These are phyloP conservation scores for Nezara viridula DNA, from an alignment of 2,888 invertebrate species.

Conservation along the genomic window DNA sequence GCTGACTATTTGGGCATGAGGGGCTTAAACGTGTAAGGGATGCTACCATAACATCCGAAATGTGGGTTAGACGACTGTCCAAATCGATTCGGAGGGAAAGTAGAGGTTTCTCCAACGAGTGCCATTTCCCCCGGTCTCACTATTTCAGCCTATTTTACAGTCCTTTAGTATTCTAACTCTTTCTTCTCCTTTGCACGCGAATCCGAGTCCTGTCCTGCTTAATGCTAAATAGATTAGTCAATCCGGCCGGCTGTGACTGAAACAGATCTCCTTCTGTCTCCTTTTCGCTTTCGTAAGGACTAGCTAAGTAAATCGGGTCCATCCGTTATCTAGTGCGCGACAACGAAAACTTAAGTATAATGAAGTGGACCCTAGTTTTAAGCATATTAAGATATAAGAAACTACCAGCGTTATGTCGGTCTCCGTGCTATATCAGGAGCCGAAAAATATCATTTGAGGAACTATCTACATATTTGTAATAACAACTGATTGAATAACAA, in stretches of 20 bases:
- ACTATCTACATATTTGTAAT: too few species aligned
- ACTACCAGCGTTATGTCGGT: too few species aligned
- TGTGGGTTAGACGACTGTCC: slow-evolving; percentile 22
- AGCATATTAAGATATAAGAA: too few species aligned
- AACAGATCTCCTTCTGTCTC: neutral
- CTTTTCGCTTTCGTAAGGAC: neutral
- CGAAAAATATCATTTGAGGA: too few species aligned
- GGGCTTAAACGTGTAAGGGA: neutral
- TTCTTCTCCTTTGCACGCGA: neutral
- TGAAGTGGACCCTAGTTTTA: too few species aligned
- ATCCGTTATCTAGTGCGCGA: neutral
- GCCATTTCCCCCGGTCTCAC: neutral
- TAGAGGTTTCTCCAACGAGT: neutral
- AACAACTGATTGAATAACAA: too few species aligned
- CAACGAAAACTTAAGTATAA: neutral
- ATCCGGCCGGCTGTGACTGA: neutral
- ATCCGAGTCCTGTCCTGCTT: neutral
- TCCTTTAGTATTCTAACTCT: slow-evolving; percentile 1
- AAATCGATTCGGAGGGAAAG: slow-evolving; percentile 31
- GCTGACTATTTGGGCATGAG: too few species aligned
- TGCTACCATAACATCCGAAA: neutral
- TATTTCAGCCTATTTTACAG: slow-evolving; percentile 17
- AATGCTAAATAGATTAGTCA: slow-evolving; percentile 18
- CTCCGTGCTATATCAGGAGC: too few species aligned
- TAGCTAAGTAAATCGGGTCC: neutral